These are phyloP conservation scores for Hyles vespertilio DNA, from an alignment of 1,140 invertebrate genomes.

Conservation along the genomic window DNA sequence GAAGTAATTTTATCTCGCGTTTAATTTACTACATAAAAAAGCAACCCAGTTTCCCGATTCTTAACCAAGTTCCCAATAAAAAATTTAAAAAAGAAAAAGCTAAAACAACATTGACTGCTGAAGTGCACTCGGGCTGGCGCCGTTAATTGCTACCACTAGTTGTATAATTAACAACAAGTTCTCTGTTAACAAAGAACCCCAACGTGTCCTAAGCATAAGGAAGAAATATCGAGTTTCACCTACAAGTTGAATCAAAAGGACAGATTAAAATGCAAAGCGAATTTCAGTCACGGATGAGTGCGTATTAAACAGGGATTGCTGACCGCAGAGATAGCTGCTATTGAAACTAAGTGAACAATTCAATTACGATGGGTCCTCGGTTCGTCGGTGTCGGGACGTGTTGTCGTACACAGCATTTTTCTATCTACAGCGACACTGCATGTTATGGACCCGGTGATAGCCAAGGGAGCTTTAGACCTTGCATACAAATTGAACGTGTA, in stretches of 20 bases:
- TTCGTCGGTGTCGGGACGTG: background rate
- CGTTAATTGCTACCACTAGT: conserved; percentile 24
- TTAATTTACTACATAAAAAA: no score
- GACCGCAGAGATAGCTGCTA: conserved; percentile 23
- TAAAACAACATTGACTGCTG: conserved; percentile 7
- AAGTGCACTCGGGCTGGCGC: conserved; percentile 16
- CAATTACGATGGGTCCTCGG: conserved; percentile 29
- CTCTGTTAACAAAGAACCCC: conserved; percentile 7
- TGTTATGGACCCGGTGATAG: conserved; percentile 27
- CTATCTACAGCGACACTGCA: conserved; percentile 28
- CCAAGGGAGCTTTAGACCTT: conserved; percentile 49
- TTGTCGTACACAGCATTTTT: conserved; percentile 16
- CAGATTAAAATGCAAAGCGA: conserved; percentile 12
- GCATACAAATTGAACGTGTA: conserved; percentile 62
- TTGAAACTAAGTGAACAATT: conserved; percentile 32
- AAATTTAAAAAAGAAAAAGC: background rate
- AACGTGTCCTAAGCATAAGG: background rate
- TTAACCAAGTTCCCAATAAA: background rate
- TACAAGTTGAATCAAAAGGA: no score
- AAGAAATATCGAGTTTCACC: conserved; percentile 1
- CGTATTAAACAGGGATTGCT: conserved; percentile 14
- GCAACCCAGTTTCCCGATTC: no score
- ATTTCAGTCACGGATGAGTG: conserved; percentile 15
- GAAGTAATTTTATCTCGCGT: no score
- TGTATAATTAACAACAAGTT: conserved; percentile 30